A percentile compares a stretch with the other conserved stretches of the same genome.
Evolutionary conservation across 2,797 vertebrate species (phyloP).

Genomic region (Aotus griseimembra): DNA sequence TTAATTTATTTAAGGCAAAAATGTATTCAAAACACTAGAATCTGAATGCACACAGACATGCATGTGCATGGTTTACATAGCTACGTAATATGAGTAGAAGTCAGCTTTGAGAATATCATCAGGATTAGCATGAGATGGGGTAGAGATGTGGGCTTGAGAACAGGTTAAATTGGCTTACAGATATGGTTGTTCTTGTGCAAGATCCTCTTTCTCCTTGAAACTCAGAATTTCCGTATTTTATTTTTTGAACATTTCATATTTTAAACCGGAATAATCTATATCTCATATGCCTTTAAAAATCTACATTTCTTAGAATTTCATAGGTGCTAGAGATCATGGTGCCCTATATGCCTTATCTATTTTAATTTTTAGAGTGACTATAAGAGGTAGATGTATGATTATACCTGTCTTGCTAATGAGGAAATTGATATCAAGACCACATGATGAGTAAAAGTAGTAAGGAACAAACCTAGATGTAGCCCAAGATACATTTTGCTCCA

Average conservation of each 20-base stretch:
- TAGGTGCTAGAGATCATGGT: neutral
- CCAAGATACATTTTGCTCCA: neutral
- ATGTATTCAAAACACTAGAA: neutral
- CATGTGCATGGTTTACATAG: neutral
- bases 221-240: neutral
- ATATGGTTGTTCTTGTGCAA: neutral
- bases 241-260: neutral
- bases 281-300: neutral
- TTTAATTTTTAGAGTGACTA: neutral
- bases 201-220: neutral
- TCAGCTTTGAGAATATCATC: neutral
- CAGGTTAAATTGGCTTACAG: neutral
- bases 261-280: neutral
- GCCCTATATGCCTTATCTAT: neutral
- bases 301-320: neutral
- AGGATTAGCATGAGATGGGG: neutral
- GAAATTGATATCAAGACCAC: neutral
- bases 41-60: neutral
- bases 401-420: neutral
- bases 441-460: neutral
- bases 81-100: neutral
- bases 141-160: neutral
- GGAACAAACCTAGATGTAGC: neutral
- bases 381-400: neutral
- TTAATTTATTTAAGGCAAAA: slow-evolving; percentile 4